These are phyloP conservation scores for Hapalemur alaotrensis DNA, from an alignment of 2,797 vertebrate species.

Conservation along the genomic window DNA sequence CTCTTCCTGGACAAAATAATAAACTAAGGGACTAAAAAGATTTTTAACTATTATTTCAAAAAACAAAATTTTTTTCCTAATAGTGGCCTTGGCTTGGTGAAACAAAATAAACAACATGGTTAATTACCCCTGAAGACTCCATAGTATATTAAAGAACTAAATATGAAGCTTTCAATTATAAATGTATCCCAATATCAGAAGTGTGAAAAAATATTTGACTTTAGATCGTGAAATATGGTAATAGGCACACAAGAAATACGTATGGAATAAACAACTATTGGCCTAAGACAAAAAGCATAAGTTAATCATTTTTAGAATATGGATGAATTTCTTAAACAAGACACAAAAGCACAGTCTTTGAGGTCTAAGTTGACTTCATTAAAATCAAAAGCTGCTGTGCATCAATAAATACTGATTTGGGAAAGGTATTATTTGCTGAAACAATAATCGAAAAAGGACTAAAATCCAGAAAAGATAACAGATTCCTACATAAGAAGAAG, in stretches of 20 bases:
- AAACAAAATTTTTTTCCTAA: background rate
- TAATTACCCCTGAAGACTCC: background rate
- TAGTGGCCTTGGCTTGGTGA: background rate
- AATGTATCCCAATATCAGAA: background rate
- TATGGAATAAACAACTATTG: background rate
- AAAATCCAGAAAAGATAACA: background rate
- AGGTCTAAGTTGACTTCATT: background rate
- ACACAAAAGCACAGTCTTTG: background rate
- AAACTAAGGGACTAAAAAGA: background rate
- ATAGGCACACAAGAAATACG: background rate
- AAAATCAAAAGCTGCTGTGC: background rate
- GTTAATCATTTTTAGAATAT: background rate
- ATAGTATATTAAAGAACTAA: background rate
- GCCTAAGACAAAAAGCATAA: background rate
- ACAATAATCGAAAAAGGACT: slow-evolving; percentile 1
- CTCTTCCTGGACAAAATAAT: background rate
- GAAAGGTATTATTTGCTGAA: background rate
- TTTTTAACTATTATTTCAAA: background rate
- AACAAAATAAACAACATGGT: background rate
- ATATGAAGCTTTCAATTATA: background rate
- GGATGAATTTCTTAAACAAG: background rate
- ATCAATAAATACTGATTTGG: background rate
- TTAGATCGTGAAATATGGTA: background rate
- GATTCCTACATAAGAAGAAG: background rate
- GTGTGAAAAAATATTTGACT: background rate